Percentiles rank a stretch among this genome's conserved stretches.
Conservation (phyloP, 2,888 invertebrate species). For the Pegoplata infirma region DNA sequence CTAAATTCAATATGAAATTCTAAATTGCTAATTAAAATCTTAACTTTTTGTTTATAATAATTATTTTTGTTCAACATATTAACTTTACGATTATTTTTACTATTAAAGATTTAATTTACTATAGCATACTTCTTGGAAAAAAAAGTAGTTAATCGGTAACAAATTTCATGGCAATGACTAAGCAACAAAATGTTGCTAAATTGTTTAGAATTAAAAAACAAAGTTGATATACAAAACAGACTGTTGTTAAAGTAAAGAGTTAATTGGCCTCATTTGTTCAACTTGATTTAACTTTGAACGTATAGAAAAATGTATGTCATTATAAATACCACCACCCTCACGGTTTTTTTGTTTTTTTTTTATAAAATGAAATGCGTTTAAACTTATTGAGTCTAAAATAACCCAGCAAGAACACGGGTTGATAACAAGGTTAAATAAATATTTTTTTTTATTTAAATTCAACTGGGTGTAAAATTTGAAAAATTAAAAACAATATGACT, state of each 20-base stretch:
- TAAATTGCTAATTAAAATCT: no score
- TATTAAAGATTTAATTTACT: neutral
- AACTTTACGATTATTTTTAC: no score
- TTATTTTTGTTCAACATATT: no score
- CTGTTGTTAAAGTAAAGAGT: constrained; percentile 41
- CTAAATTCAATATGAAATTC: no score
- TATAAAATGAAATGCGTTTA: neutral
- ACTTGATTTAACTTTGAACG: constrained; percentile 41
- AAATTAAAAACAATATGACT: no score
- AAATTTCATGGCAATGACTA: neutral
- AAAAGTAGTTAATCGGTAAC: neutral
- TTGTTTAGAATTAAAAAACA: neutral
- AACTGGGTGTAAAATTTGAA: no score
- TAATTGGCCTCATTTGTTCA: constrained; percentile 56
- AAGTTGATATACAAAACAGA: neutral
- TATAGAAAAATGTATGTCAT: neutral
- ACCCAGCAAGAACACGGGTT: neutral
- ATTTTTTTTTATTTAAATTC: no score
- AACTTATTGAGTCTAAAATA: neutral
- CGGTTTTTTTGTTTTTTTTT: neutral
- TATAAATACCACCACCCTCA: neutral
- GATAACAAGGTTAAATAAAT: no score
- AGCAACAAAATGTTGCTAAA: constrained; percentile 11
- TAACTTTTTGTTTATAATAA: no score
- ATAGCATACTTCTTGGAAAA: neutral